Evolutionary conservation across 1,140 invertebrate species (phyloP).

Genomic region (Marisa cornuarietis): DNA sequence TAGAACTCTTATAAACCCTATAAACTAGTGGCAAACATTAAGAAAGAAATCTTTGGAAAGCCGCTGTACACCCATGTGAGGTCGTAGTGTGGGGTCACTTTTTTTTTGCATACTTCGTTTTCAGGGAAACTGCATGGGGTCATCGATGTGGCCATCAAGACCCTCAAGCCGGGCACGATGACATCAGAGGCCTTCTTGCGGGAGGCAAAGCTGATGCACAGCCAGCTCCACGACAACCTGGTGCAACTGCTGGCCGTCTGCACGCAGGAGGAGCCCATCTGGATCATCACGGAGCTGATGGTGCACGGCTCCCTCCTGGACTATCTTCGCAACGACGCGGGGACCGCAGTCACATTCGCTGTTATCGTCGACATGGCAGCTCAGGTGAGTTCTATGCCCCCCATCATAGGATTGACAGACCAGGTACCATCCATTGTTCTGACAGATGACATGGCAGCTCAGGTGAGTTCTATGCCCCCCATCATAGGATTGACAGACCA

Average conservation of each 20-base stretch:
- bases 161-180: slow-evolving; percentile 94
- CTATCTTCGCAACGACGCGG: slow-evolving; percentile 73
- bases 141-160: slow-evolving; percentile 96
- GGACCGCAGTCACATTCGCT: slow-evolving; percentile 76
- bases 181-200: slow-evolving; percentile 96
- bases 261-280: slow-evolving; percentile 97
- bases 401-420: too few relatives aligned
- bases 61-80: not conserved
- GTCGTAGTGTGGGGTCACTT: not conserved
- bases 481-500: too few relatives aligned
- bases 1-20: too few relatives aligned
- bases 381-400: slow-evolving; percentile 74
- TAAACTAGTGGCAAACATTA: not conserved
- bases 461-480: too few relatives aligned
- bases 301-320: slow-evolving; percentile 94
- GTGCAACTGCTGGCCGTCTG: slow-evolving; percentile 99
- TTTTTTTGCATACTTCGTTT: not conserved
- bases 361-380: slow-evolving; percentile 94
- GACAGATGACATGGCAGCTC: too few relatives aligned
- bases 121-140: slow-evolving; percentile 85
- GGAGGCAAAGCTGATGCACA: slow-evolving; percentile 99
- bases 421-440: too few relatives aligned
- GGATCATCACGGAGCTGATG: slow-evolving; percentile 99
- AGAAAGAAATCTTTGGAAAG: not conserved
- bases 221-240: slow-evolving; percentile 91